Conservation (phyloP, 2,888 invertebrate genomes). For the Temnothorax ravouxi region DNA sequence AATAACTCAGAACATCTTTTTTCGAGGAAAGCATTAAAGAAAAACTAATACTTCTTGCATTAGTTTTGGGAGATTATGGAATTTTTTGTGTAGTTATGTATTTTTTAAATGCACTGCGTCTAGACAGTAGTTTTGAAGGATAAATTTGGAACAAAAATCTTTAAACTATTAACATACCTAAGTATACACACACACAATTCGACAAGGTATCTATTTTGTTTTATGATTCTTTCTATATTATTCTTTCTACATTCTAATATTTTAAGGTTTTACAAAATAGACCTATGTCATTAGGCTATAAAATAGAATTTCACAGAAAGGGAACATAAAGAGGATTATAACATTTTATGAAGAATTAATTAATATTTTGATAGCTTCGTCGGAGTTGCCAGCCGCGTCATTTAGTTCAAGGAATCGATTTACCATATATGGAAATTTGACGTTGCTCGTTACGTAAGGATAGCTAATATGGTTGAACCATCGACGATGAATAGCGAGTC, state of each 20-base stretch:
- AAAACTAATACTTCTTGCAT: background rate
- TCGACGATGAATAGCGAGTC: conserved; percentile 13
- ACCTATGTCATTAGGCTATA: background rate
- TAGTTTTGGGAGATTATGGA: background rate
- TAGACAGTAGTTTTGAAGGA: background rate
- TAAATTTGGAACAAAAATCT: background rate
- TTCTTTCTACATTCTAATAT: background rate
- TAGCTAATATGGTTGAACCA: conserved; percentile 16
- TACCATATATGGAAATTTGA: conserved; percentile 67
- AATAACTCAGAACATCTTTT: background rate
- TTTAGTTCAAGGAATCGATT: conserved; percentile 61
- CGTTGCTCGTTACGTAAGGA: conserved; percentile 44
- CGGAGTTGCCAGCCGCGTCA: conserved; percentile 1
- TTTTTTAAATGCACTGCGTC: background rate
- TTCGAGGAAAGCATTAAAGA: background rate
- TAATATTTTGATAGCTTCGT: conserved; percentile 35
- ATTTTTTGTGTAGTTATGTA: background rate
- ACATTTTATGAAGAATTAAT: conserved; percentile 12
- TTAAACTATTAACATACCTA: background rate
- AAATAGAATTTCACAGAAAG: conserved; percentile 12
- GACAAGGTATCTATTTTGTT: background rate
- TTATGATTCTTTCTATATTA: background rate
- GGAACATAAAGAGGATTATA: background rate
- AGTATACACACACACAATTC: background rate
- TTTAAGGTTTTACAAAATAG: background rate